These are phyloP conservation scores for Daubentonia madagascariensis DNA, from an alignment of 2,113 vertebrate species.

Conservation along the genomic window DNA sequence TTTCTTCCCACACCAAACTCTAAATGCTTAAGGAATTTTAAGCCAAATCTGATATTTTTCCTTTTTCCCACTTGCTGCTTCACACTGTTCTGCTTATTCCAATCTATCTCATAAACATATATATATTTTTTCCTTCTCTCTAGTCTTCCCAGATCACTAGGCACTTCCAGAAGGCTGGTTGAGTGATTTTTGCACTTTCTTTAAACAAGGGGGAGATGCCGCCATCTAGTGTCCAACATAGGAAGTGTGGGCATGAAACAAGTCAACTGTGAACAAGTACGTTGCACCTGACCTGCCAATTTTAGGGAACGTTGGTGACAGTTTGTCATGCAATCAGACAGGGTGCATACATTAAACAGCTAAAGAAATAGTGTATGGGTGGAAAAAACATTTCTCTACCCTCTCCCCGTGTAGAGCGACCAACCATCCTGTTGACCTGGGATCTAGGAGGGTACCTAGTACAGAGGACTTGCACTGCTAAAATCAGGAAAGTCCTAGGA, in stretches of 20 bases:
- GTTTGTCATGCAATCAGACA: neutral
- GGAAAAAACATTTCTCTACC: neutral
- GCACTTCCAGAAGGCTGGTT: neutral
- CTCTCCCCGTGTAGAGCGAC: neutral
- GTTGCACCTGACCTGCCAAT: neutral
- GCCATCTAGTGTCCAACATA: slow-evolving; percentile 50
- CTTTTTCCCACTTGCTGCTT: neutral
- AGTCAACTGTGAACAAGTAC: neutral
- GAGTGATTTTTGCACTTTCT: neutral
- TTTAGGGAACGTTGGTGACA: neutral
- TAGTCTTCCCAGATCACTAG: neutral
- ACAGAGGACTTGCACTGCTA: neutral
- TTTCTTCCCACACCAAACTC: neutral
- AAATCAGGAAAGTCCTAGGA: neutral
- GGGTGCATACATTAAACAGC: neutral
- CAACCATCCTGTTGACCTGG: neutral
- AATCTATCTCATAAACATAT: neutral
- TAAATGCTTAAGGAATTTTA: neutral
- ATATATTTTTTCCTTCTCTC: neutral
- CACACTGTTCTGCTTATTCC: neutral
- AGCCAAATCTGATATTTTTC: neutral
- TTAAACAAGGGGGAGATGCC: neutral
- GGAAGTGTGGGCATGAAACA: neutral
- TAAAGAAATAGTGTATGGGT: neutral
- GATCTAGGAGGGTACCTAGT: neutral